Conservation (phyloP, 2,888 invertebrate species). For the Chironomus tentans region DNA sequence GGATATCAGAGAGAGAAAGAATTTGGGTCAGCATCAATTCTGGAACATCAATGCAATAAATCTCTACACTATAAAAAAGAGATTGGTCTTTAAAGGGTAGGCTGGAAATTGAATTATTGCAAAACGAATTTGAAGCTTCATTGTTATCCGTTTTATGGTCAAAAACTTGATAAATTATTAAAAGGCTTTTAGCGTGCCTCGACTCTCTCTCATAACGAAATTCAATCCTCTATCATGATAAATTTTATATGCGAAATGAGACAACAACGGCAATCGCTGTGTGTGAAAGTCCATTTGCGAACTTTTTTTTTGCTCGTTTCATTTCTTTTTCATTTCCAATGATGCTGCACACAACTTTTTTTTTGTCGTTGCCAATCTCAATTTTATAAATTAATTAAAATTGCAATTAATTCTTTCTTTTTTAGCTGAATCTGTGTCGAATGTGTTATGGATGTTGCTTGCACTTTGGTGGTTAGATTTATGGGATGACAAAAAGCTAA, state of each 20-base stretch:
- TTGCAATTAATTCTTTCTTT: conserved; percentile 12
- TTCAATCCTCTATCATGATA: not conserved
- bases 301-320: no score
- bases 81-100: not conserved
- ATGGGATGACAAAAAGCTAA: no score
- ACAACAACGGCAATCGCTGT: not conserved
- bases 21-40: not conserved
- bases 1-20: not conserved
- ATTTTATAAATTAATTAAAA: conserved; percentile 6
- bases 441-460: not conserved
- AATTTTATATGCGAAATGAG: not conserved
- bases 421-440: not conserved
- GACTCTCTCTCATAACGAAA: not conserved
- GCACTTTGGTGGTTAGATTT: no score
- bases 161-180: not conserved
- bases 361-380: not conserved
- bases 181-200: not conserved
- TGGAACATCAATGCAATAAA: conserved; percentile 2
- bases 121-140: conserved; percentile 10
- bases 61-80: not conserved
- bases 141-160: not conserved
- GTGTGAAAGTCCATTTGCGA: not conserved
- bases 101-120: conserved; percentile 11
- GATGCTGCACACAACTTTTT: no score
- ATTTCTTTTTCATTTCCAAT: no score